Evolutionary conservation across 1,140 invertebrate species (phyloP).

Genomic region (Trichoplusia ni): DNA sequence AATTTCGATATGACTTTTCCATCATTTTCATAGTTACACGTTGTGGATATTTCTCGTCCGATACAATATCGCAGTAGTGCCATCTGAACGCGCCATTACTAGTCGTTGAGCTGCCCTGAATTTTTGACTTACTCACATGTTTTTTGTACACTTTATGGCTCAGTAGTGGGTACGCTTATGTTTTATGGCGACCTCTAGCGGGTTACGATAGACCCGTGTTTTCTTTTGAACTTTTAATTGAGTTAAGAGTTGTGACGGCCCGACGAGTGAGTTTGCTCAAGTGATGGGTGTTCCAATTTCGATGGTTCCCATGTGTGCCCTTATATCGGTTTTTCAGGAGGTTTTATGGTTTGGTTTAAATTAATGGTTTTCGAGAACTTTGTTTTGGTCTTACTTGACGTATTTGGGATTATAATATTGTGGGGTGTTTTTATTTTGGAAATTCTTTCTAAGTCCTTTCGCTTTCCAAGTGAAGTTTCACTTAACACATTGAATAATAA

Average conservation of each 20-base stretch:
- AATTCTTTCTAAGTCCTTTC: no score
- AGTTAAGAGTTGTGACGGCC: conserved; percentile 14
- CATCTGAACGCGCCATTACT: conserved; percentile 19
- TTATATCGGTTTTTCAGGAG: conserved; percentile 1
- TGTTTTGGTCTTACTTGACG: not conserved
- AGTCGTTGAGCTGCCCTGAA: conserved; percentile 39
- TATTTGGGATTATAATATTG: no score
- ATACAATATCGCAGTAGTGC: not conserved
- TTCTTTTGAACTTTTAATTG: conserved; percentile 27
- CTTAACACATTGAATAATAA: no score
- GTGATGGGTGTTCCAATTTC: not conserved
- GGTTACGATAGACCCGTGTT: not conserved
- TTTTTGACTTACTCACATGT: conserved; percentile 52
- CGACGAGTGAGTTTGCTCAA: conserved; percentile 1
- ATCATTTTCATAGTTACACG: no score
- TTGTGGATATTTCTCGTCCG: no score
- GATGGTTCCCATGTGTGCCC: not conserved
- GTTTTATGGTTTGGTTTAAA: not conserved
- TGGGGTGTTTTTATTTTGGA: no score
- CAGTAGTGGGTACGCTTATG: conserved; percentile 34
- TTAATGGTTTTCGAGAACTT: not conserved
- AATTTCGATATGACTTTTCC: no score
- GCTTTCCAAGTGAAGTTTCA: no score
- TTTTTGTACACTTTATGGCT: conserved; percentile 44
- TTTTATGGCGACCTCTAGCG: conserved; percentile 3